A percentile compares a stretch with the other conserved stretches of the same genome.
These are phyloP conservation scores for Lottia scabra DNA, from an alignment of 2,888 invertebrate species.

Conservation along the genomic window DNA sequence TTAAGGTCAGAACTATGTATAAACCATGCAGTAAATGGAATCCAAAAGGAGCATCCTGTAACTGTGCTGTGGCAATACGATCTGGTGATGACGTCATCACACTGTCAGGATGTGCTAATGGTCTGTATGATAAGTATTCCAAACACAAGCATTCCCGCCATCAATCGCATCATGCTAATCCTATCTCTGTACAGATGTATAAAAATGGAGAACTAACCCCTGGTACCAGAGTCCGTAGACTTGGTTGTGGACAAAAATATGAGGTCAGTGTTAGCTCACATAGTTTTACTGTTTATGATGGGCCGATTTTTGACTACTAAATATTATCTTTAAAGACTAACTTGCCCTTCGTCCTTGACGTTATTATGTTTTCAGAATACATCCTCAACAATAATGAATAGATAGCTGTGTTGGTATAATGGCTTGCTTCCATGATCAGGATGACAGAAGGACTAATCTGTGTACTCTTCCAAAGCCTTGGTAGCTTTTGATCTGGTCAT, in stretches of 20 bases:
- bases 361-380: too few relatives aligned
- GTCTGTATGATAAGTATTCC: not conserved
- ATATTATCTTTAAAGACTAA: too few relatives aligned
- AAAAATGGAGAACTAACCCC: slow-evolving; percentile 51
- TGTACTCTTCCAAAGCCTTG: too few relatives aligned
- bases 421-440: too few relatives aligned
- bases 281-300: too few relatives aligned
- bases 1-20: not conserved
- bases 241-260: slow-evolving; percentile 54
- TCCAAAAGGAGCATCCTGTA: slow-evolving; percentile 39
- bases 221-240: slow-evolving; percentile 42
- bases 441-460: too few relatives aligned
- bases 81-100: slow-evolving; percentile 57
- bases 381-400: too few relatives aligned
- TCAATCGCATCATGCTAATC: slow-evolving; percentile 19
- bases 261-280: slow-evolving; percentile 32
- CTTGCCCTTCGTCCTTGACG: too few relatives aligned
- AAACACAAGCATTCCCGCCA: slow-evolving; percentile 22
- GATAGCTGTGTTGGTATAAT: too few relatives aligned
- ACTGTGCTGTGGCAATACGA: slow-evolving; percentile 48
- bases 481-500: too few relatives aligned
- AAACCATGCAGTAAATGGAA: not conserved
- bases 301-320: too few relatives aligned
- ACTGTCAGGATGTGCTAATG: slow-evolving; percentile 42
- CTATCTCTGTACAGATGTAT: slow-evolving; percentile 45